Evolutionary conservation across 2,113 vertebrate genomes (phyloP), one percentile per base, ranked within the genome.

Genomic region (Solea senegalensis): DNA sequence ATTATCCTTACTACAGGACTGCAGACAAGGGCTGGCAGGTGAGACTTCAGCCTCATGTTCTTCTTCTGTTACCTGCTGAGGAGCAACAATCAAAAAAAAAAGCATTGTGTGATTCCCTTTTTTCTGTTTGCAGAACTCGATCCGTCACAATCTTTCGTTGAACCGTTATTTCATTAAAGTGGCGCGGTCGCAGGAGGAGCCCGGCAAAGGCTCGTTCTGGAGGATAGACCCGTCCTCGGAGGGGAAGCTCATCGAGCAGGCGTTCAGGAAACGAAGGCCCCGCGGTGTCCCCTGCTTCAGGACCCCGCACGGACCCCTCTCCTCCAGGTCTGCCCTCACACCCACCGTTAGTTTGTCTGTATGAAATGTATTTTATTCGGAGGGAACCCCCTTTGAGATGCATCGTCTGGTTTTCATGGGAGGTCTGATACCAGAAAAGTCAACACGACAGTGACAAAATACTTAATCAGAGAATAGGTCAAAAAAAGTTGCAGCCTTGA

Each of bases 81-180:
- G 21, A 21, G 21, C 21, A 21, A 21, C 21, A 21, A 21, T 21
- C 21, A 21, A 21, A 21, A 21, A n/a, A 5, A 12, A 34, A 15
- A 27, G 8, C 46, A 3, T 5, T 13, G 14, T 48, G 1, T 4
- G 9, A 4, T 14, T 39, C 9, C 4, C 12, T 48, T 10, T 58
- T 49, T 88, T 92, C 72, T 90, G 73, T 90, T 2, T 88, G 63
- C 94, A 99, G 97, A 99, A 99, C 94, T 99, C 97, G 71, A 99
- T 99, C 86, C 96, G 98, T 76, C 98, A 99, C 95, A 99, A 99
- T 92, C 95, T 99, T 88, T 99, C 98, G 52, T 90, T 99, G 93
- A 99, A 99, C 91, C 97, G 98, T 60, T 99, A 99, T 86, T 99
- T 99, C 94, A 97, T 99, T 94, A 99, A 99, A 93, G 98, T 99